Conservation (phyloP, 2,888 invertebrate species). For the Alsophila aescularia region DNA sequence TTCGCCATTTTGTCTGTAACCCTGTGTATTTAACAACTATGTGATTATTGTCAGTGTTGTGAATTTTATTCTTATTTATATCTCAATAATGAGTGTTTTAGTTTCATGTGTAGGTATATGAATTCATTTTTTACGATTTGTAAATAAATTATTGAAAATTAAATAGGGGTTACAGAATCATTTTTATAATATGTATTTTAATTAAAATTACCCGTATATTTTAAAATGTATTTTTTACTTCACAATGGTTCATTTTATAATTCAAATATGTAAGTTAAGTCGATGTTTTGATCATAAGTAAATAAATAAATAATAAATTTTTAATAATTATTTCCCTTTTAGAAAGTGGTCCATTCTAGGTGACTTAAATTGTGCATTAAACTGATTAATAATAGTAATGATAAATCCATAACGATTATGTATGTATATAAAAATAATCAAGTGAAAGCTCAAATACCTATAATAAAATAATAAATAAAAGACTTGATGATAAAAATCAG, state of each 20-base stretch:
- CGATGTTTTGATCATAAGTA: conserved; percentile 32
- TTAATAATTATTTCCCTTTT: conserved; percentile 56
- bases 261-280: neutral
- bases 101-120: conserved; percentile 4
- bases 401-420: conserved; percentile 54
- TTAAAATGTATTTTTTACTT: neutral
- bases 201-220: neutral
- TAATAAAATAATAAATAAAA: conserved; percentile 74
- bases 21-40: conserved; percentile 43
- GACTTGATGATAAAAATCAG: conserved; percentile 76
- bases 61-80: conserved; percentile 51
- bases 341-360: conserved; percentile 83
- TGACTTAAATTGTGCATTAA: conserved; percentile 84
- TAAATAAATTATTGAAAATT: conserved; percentile 17
- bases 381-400: conserved; percentile 67
- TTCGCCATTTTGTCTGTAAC: conserved; percentile 51
- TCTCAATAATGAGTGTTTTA: conserved; percentile 28
- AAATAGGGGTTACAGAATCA: conserved; percentile 46
- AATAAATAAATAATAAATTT: too few relatives aligned
- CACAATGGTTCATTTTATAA: conserved; percentile 3
- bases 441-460: conserved; percentile 76
- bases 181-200: conserved; percentile 26
- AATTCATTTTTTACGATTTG: conserved; percentile 15
- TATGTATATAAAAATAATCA: conserved; percentile 75
- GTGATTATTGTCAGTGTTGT: conserved; percentile 65